A percentile compares a stretch with the other conserved stretches of the same genome.
Evolutionary conservation across 2,113 vertebrate species (phyloP).

Genomic region (Patagioenas fasciata): DNA sequence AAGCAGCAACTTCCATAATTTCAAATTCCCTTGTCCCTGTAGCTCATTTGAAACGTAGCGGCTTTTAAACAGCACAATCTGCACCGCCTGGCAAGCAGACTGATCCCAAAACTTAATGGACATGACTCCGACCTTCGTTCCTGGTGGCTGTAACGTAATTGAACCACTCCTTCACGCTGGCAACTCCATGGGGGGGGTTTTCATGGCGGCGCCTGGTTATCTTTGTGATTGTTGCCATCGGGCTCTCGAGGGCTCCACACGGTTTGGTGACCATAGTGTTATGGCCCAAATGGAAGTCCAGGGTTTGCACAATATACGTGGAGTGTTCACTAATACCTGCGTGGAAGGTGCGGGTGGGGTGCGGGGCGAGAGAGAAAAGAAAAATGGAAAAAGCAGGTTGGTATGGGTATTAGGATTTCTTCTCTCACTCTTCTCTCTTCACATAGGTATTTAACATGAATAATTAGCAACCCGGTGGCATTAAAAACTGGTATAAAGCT

Average conservation of each 20-base stretch:
- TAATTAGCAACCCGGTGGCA: neutral
- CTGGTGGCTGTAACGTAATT: constrained; percentile 96
- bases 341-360: neutral
- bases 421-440: neutral
- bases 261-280: constrained; percentile 99
- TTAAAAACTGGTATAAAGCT: neutral
- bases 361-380: neutral
- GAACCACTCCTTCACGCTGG: constrained; percentile 98
- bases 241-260: constrained; percentile 94
- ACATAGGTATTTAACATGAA: neutral
- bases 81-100: neutral
- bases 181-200: constrained; percentile 95
- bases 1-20: neutral
- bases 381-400: neutral
- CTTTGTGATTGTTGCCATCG: constrained; percentile 98
- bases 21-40: neutral
- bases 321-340: constrained; percentile 93
- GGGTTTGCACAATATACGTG: constrained; percentile 94
- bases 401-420: neutral
- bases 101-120: neutral
- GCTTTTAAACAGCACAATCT: neutral
- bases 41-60: neutral
- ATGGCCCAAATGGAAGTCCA: constrained; percentile 96
- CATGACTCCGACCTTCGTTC: constrained; percentile 85
- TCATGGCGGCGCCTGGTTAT: constrained; percentile 94